Percentiles rank a stretch among this genome's conserved stretches.
Conservation (phyloP, 2,888 invertebrate species). For the Cylindroiulus punctatus region DNA sequence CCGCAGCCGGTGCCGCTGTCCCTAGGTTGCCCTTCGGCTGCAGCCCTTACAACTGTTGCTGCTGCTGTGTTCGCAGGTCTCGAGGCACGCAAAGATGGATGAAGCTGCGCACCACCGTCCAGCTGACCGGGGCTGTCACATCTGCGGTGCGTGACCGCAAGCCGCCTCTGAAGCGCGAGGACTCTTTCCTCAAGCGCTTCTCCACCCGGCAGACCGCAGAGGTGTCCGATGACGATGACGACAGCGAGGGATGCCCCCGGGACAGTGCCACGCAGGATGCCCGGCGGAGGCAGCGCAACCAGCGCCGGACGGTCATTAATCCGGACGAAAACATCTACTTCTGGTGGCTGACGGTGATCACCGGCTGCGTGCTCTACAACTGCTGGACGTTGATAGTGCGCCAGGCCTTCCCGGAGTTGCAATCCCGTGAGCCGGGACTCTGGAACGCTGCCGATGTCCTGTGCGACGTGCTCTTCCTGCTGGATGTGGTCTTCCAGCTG, state of each 20-base stretch:
- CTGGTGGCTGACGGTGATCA: conserved; percentile 91
- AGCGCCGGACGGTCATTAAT: conserved; percentile 81
- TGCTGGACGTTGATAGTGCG: conserved; percentile 95
- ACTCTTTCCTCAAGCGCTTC: conserved; percentile 92
- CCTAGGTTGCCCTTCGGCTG: background rate
- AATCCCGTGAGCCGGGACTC: conserved; percentile 77
- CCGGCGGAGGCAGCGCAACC: conserved; percentile 73
- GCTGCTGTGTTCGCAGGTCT: conserved; percentile 56
- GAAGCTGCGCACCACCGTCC: conserved; percentile 93
- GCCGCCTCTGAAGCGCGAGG: conserved; percentile 88
- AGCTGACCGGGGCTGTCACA: conserved; percentile 84
- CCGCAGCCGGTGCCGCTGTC: background rate
- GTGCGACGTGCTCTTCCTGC: conserved; percentile 85
- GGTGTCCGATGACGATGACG: conserved; percentile 73
- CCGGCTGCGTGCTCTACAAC: conserved; percentile 91
- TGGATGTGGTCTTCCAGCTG: conserved; percentile 90
- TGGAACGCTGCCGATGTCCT: conserved; percentile 86
- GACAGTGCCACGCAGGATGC: conserved; percentile 22
- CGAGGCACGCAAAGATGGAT: conserved; percentile 90
- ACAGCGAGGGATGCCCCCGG: conserved; percentile 59
- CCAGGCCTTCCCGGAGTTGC: conserved; percentile 92
- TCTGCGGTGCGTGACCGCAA: conserved; percentile 79
- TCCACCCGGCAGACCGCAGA: conserved; percentile 91
- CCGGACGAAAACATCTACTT: conserved; percentile 96
- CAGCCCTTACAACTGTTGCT: background rate